phyloP scores from a whole-genome alignment of 2,797 vertebrate species.

The Poliocrania exsul region DNA sequence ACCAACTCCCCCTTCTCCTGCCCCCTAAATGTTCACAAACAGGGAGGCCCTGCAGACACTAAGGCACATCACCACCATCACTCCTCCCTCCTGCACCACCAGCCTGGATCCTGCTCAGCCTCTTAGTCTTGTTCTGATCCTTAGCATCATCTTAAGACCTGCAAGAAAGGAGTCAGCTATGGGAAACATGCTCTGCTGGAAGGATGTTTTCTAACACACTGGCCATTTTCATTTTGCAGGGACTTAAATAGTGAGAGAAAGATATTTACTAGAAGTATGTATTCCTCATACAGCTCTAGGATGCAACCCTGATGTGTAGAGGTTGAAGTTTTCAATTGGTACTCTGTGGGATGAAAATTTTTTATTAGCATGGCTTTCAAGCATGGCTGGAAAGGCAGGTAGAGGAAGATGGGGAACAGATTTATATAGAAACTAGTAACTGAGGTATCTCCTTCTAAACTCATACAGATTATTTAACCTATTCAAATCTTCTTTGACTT shows the following conservation, averaged over 20 bases:
- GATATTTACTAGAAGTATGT: rapidly evolving
- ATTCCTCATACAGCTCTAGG: neutral
- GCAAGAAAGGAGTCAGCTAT: neutral
- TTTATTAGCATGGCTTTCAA: neutral
- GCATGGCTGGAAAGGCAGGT: neutral
- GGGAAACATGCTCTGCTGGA: neutral
- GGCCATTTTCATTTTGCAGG: neutral
- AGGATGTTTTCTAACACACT: neutral
- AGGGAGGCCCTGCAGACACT: neutral
- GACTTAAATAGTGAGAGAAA: neutral
- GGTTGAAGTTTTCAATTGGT: neutral
- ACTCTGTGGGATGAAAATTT: neutral
- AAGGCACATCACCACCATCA: rapidly evolving
- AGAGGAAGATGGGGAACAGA: neutral
- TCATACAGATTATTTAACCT: neutral
- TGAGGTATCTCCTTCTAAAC: neutral
- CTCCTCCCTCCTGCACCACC: neutral
- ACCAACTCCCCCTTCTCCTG: rapidly evolving
- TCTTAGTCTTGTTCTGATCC: neutral
- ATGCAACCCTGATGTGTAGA: rapidly evolving
- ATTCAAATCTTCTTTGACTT: neutral
- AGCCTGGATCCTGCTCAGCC: neutral
- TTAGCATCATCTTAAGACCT: neutral
- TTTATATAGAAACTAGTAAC: neutral
- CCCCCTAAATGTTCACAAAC: neutral